phyloP scores from a whole-genome alignment of 2,888 invertebrate genomes.

The Sycophila texana region DNA sequence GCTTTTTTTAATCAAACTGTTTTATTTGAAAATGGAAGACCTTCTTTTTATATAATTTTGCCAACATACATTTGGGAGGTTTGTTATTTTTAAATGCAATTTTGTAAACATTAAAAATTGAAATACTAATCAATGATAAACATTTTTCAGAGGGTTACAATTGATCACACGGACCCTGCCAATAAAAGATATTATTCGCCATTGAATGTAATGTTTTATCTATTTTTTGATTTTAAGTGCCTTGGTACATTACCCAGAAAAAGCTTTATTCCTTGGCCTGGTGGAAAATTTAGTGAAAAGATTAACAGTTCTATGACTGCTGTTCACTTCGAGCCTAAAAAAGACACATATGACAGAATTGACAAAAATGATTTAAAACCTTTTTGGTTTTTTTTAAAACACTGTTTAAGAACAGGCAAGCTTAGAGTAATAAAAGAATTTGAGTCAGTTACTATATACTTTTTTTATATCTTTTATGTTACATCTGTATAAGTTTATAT shows the following conservation, averaged over 20 bases:
- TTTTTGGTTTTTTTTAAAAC: slow-evolving; percentile 84
- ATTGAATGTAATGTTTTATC: slow-evolving; percentile 81
- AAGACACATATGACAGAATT: slow-evolving; percentile 73
- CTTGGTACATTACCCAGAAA: slow-evolving; percentile 77
- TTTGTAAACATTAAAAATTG: neutral
- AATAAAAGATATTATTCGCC: slow-evolving; percentile 76
- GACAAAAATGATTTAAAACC: slow-evolving; percentile 78
- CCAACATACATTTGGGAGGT: slow-evolving; percentile 59
- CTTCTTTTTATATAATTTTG: slow-evolving; percentile 81
- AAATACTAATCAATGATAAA: neutral
- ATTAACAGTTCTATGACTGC: slow-evolving; percentile 78
- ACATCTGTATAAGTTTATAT: neutral
- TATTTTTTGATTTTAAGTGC: slow-evolving; percentile 81
- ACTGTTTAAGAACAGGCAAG: slow-evolving; percentile 79
- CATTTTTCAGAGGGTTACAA: slow-evolving; percentile 39
- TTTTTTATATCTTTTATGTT: neutral
- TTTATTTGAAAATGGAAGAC: slow-evolving; percentile 79
- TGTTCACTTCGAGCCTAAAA: slow-evolving; percentile 81
- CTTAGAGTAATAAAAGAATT: slow-evolving; percentile 83
- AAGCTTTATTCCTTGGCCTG: slow-evolving; percentile 83
- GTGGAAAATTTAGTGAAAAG: neutral
- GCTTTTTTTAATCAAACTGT: slow-evolving; percentile 80
- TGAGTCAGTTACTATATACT: slow-evolving; percentile 79
- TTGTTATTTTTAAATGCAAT: slow-evolving; percentile 7
- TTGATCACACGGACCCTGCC: neutral